These are phyloP conservation scores for Drosophila multiciliata DNA, from an alignment of 2,888 invertebrate species.

Conservation along the genomic window DNA sequence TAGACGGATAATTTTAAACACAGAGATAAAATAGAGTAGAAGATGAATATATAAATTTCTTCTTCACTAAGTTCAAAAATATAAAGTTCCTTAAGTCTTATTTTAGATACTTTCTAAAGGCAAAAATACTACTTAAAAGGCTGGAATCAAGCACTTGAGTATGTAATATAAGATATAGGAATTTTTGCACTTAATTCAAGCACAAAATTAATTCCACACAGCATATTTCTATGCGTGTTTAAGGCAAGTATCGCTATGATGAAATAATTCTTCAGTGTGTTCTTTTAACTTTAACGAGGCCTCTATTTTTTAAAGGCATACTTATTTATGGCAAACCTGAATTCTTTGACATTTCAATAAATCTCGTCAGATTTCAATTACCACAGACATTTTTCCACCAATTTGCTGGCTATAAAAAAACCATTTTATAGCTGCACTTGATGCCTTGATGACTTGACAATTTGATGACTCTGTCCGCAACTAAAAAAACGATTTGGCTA, in stretches of 20 bases:
- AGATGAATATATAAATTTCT: background rate
- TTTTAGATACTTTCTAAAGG: background rate
- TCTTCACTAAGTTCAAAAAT: background rate
- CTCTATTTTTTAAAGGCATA: background rate
- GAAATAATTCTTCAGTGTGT: background rate
- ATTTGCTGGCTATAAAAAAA: constrained; percentile 63
- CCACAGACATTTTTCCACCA: constrained; percentile 42
- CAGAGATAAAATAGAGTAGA: background rate
- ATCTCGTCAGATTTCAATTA: constrained; percentile 51
- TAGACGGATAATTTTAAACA: background rate
- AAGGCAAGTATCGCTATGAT: background rate
- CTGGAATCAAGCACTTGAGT: background rate
- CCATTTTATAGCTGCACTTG: constrained; percentile 66
- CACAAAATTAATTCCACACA: background rate
- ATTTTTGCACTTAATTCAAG: background rate
- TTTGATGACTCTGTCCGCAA: constrained; percentile 38
- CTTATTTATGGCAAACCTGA: constrained; percentile 21
- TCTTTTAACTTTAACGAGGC: constrained; percentile 2
- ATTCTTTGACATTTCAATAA: constrained; percentile 36
- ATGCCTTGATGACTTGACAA: constrained; percentile 48
- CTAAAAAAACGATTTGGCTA: constrained; percentile 52
- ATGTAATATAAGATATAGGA: background rate
- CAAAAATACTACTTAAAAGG: too few species aligned
- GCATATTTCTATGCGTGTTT: background rate
- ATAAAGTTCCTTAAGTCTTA: too few species aligned